A percentile compares a stretch with the other conserved stretches of the same genome.
phyloP scores from a whole-genome alignment of 2,113 vertebrate genomes.

The Felis chaus region DNA sequence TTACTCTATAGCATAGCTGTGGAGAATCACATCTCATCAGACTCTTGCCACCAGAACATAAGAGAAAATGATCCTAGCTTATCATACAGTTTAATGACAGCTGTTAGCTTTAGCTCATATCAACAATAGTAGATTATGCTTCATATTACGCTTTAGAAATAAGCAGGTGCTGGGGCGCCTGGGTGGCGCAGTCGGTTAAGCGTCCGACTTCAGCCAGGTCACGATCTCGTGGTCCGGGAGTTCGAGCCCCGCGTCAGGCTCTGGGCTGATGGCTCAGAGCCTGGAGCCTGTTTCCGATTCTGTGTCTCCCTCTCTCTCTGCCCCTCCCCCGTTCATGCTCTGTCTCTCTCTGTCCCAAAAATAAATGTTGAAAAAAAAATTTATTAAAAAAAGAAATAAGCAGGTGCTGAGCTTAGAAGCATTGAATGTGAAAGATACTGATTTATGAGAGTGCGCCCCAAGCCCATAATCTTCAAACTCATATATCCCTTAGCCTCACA shows the following conservation, averaged over 20 bases:
- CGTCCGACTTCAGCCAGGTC: too few relatives aligned
- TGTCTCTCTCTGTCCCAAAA: too few relatives aligned
- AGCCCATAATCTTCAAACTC: neutral
- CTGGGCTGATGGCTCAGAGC: too few relatives aligned
- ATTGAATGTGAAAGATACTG: conserved; percentile 2
- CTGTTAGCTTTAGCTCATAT: conserved; percentile 16
- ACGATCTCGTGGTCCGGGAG: too few relatives aligned
- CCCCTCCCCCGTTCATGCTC: too few relatives aligned
- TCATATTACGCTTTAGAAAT: conserved; percentile 26
- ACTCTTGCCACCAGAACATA: neutral
- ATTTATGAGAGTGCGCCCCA: neutral
- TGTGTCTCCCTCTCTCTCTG: too few relatives aligned
- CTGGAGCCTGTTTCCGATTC: too few relatives aligned
- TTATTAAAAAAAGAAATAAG: too few relatives aligned
- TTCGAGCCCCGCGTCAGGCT: too few relatives aligned
- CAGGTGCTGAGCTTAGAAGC: neutral
- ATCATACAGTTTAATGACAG: neutral
- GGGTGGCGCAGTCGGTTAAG: too few relatives aligned
- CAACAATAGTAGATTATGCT: neutral
- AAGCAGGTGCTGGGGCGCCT: neutral
- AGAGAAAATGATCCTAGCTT: neutral
- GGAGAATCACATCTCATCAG: conserved; percentile 19
- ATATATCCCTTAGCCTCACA: conserved; percentile 1
- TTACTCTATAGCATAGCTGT: neutral
- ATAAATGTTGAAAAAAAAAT: too few relatives aligned